Evolutionary conservation across 2,797 vertebrate genomes (phyloP).

Genomic region (Mico argentatus): DNA sequence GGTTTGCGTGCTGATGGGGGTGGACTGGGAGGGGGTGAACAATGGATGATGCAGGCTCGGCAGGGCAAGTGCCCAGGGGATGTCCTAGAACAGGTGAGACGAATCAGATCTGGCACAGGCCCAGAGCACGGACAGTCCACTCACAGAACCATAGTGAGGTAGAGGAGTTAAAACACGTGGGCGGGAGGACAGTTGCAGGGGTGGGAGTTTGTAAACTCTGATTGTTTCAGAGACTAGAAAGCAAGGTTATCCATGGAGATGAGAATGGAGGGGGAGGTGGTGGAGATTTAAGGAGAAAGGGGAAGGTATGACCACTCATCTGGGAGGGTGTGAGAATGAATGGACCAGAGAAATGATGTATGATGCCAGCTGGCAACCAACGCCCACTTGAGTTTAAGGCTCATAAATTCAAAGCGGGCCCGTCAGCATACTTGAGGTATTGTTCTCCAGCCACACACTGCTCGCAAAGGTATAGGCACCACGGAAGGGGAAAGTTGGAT

Average conservation of each 20-base stretch:
- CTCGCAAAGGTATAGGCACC: neutral
- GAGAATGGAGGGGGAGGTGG: neutral
- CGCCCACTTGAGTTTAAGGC: neutral
- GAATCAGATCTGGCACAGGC: neutral
- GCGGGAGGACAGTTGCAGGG: neutral
- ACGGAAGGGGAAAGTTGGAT: neutral
- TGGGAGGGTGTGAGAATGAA: neutral
- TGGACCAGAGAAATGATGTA: neutral
- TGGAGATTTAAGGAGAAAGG: neutral
- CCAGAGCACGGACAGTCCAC: neutral
- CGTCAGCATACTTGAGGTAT: fast-evolving
- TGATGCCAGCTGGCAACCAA: neutral
- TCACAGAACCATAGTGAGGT: neutral
- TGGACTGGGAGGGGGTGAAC: neutral
- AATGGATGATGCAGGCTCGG: no score
- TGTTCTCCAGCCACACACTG: neutral
- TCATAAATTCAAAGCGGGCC: neutral
- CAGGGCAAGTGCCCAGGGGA: neutral
- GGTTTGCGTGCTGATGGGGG: neutral
- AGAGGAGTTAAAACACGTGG: neutral
- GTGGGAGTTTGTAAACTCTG: neutral
- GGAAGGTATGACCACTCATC: neutral
- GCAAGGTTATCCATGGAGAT: conserved; percentile 18
- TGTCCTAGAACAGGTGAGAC: neutral
- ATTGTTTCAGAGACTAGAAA: neutral